phyloP scores from a whole-genome alignment of 2,113 vertebrate genomes.

The Aphelocoma coerulescens region DNA sequence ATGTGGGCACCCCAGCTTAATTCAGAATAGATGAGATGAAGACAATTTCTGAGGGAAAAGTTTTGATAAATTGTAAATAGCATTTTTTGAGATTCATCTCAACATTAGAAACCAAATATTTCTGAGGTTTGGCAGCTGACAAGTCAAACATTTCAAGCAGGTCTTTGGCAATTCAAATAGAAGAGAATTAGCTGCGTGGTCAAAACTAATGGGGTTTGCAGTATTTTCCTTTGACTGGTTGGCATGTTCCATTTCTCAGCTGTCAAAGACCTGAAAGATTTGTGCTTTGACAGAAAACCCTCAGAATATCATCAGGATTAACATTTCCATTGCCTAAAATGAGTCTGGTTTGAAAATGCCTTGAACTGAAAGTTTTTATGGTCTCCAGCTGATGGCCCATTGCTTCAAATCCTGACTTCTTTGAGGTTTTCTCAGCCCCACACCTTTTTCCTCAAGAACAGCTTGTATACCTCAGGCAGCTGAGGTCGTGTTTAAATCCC shows the following conservation, averaged over 20 bases:
- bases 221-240: neutral
- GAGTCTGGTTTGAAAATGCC: neutral
- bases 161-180: conserved; percentile 1
- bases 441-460: neutral
- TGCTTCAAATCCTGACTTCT: neutral
- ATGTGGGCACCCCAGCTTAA: neutral
- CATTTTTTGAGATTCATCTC: neutral
- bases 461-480: neutral
- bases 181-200: neutral
- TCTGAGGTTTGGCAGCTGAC: neutral
- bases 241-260: neutral
- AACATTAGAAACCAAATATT: neutral
- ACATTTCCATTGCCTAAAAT: neutral
- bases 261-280: neutral
- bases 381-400: neutral
- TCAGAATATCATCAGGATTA: neutral
- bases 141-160: neutral
- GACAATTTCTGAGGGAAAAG: neutral
- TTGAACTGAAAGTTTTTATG: neutral
- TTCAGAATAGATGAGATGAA: neutral
- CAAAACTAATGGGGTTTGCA: neutral
- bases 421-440: neutral
- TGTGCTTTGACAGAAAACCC: neutral
- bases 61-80: neutral
- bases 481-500: neutral